Evolutionary conservation across 2,888 invertebrate species (phyloP).

Genomic region (Lycocerus yunnanus): DNA sequence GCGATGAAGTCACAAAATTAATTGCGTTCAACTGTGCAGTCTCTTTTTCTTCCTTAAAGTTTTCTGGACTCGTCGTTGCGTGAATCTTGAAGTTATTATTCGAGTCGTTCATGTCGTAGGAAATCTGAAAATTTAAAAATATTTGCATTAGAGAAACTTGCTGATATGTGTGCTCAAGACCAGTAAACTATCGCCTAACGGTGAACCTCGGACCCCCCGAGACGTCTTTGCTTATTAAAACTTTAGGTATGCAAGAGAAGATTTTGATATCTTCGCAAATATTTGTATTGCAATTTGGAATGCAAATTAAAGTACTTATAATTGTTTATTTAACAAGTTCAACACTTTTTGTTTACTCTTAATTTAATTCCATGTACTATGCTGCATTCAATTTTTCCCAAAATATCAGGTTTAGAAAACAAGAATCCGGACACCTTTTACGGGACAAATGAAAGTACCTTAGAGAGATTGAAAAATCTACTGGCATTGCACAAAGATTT

Average conservation of each 20-base stretch:
- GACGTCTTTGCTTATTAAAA: too few relatives aligned
- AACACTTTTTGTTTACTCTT: neutral
- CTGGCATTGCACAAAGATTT: neutral
- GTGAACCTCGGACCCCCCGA: too few relatives aligned
- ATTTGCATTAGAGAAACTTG: too few relatives aligned
- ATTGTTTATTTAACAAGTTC: neutral
- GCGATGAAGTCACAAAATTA: conserved; percentile 8
- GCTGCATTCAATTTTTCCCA: neutral
- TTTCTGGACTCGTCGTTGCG: neutral
- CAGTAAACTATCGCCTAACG: too few relatives aligned
- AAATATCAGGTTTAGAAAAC: neutral
- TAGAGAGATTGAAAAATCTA: neutral
- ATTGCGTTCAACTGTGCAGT: neutral
- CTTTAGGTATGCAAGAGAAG: neutral
- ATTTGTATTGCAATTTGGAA: neutral
- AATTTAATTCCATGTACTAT: neutral
- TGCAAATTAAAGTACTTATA: neutral
- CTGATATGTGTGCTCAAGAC: too few relatives aligned
- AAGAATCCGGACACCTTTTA: neutral
- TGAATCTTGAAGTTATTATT: conserved; percentile 45
- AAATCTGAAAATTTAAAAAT: neutral
- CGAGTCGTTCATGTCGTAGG: conserved; percentile 41
- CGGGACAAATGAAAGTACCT: neutral
- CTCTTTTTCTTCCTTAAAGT: neutral
- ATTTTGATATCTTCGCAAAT: neutral